Conservation (phyloP, 1,140 invertebrate species). For the Pogonognathellus flavescens region DNA sequence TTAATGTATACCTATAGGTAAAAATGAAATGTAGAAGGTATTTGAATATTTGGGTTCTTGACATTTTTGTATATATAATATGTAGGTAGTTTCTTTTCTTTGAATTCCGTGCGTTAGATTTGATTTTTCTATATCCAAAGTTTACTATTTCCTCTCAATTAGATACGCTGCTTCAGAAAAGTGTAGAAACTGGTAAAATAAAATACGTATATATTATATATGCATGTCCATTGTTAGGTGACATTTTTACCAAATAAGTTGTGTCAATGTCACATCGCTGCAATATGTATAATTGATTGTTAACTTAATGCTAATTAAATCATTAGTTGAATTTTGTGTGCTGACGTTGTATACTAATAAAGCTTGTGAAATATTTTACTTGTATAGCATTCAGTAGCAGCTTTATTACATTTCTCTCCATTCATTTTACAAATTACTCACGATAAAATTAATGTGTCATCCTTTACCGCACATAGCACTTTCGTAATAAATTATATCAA, state of each 20-base stretch:
- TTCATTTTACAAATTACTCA: too few relatives aligned
- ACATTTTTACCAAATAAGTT: slow-evolving; percentile 10
- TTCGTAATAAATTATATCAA: too few relatives aligned
- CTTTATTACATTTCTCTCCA: background rate
- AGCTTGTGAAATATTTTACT: background rate
- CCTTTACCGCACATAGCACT: too few relatives aligned
- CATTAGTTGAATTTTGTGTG: slow-evolving; percentile 2
- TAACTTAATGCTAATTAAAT: slow-evolving; percentile 6
- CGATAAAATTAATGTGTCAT: too few relatives aligned
- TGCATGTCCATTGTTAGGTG: background rate
- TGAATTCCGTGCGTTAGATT: background rate
- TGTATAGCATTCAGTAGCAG: too few relatives aligned
- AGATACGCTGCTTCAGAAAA: background rate
- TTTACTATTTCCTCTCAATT: slow-evolving; percentile 1
- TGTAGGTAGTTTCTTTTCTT: slow-evolving; percentile 2
- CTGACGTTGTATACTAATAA: slow-evolving; percentile 18
- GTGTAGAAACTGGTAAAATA: background rate
- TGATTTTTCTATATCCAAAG: slow-evolving; percentile 15
- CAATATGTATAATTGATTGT: slow-evolving; percentile 8
- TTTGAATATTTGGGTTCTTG: background rate
- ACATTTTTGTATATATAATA: slow-evolving; percentile 35
- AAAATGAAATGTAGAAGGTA: too few relatives aligned
- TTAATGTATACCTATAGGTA: too few relatives aligned
- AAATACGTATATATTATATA: background rate
- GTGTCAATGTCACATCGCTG: background rate